These are phyloP conservation scores for Palythoa grandis DNA, from an alignment of 92 coral and sea anemone species.

Conservation along the genomic window DNA sequence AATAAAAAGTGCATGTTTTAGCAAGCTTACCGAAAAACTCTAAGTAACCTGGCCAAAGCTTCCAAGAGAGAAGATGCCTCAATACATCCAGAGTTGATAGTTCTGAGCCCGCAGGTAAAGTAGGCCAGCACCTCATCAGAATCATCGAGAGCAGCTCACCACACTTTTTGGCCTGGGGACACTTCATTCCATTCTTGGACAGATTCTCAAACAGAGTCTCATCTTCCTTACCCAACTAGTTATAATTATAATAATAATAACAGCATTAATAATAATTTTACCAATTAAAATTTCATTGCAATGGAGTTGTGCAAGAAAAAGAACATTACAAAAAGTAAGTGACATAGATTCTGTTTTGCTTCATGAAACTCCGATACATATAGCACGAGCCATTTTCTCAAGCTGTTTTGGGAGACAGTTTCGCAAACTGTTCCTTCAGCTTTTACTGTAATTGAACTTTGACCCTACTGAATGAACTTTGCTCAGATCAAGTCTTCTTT, in stretches of 20 bases:
- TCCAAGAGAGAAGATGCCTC: conserved; percentile 78
- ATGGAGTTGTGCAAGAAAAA: too few species aligned
- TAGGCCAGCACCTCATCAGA: conserved; percentile 68
- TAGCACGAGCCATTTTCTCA: too few species aligned
- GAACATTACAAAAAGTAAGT: too few species aligned
- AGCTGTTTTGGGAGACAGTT: too few species aligned
- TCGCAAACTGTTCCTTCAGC: too few species aligned
- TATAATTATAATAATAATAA: neutral
- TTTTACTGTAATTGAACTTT: too few species aligned
- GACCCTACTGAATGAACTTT: too few species aligned
- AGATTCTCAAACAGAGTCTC: conserved; percentile 8
- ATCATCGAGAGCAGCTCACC: conserved; percentile 37
- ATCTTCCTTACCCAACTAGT: conserved; percentile 15
- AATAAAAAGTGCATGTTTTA: neutral
- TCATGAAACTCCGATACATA: too few species aligned
- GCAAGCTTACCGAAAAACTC: conserved; percentile 61
- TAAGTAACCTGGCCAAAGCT: conserved; percentile 72
- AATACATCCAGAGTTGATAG: conserved; percentile 43
- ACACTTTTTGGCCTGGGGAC: conserved; percentile 33
- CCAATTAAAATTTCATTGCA: too few species aligned
- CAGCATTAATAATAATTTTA: too few species aligned
- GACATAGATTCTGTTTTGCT: too few species aligned
- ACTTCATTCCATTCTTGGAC: neutral
- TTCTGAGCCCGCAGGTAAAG: conserved; percentile 17
- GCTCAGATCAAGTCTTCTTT: too few species aligned